Evolutionary conservation across 2,797 vertebrate species (phyloP).

Genomic region (Pantherophis alleghaniensis): DNA sequence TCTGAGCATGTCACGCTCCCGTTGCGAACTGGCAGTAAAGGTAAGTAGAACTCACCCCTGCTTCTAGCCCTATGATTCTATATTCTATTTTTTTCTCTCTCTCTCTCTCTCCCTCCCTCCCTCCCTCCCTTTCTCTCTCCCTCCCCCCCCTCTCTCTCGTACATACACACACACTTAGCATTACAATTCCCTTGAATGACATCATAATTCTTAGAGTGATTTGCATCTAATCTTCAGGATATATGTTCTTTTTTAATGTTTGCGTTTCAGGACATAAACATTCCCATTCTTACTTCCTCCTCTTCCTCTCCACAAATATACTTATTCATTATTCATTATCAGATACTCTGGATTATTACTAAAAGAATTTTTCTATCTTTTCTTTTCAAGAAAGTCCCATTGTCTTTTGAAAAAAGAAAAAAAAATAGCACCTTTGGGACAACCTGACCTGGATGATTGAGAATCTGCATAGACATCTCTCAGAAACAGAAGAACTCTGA

Average conservation of each 20-base stretch:
- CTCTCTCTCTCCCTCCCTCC: too few species aligned
- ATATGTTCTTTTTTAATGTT: neutral
- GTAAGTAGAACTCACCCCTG: too few species aligned
- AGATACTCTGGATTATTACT: neutral
- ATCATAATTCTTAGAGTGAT: neutral
- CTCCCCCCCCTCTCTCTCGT: rapidly evolving
- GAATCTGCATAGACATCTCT: neutral
- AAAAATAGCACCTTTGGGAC: neutral
- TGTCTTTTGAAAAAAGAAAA: neutral
- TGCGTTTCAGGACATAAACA: neutral
- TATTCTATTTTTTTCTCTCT: neutral
- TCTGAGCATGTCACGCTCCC: too few species aligned
- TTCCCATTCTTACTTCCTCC: neutral
- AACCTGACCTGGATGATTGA: neutral
- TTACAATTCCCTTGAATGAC: neutral
- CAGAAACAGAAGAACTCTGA: neutral
- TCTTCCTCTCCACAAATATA: neutral
- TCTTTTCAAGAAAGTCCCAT: neutral
- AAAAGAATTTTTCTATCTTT: neutral
- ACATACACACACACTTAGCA: neutral
- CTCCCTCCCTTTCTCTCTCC: rapidly evolving
- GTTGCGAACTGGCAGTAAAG: too few species aligned
- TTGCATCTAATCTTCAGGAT: neutral
- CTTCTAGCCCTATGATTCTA: neutral
- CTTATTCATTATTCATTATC: neutral